Base-by-base conservation (phyloP, 2,888 invertebrate genomes). In the Danaus chrysippus region DNA sequence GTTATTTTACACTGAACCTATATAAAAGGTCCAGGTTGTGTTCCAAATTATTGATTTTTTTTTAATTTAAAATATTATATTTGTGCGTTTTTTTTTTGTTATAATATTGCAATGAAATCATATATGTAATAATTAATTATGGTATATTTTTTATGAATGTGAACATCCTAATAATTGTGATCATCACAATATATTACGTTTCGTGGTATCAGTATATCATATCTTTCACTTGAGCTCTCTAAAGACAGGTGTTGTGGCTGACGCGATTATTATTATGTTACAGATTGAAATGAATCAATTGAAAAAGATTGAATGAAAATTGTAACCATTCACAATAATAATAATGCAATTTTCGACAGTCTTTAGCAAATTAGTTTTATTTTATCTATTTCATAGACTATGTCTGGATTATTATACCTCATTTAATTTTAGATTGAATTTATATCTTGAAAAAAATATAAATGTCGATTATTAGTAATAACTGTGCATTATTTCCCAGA, bases 341-440 rank as follows among this genome's bases (percentile, higher is more conserved):
- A 58, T 78, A 79, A 78, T 70, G 75, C 75, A 71, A 66, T 67
- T 73, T 73, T 76, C 72, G 77, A 79, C 76, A 78, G 78, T 76
- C 78, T 77, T 76, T 68, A 70, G 73, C 77, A 76, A 77, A 76
- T 76, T 80, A 77, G 79, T 81, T 81, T 81, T 82, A 81, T 77
- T 77, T 81, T 73, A 78, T 79, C 74, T 86, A 83, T 81, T 82
- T 77, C 72, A 83, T 84, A 83, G 82, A 82, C 81, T 82, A 77
- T 85, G 86, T 85, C 87, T 87, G 82, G 84, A 78, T 83, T 82
- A 82, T 83, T 84, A 82, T 90, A 90, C 89, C 89, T 89, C 89
- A 90, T 83, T 87, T 67, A 87, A 83, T 83, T 86, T 87, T 85
- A 87, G 81, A 83, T 82, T 82, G 81, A 84, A 83, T 86, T 84